A percentile compares a stretch with the other conserved stretches of the same genome.
Evolutionary conservation across 1,140 invertebrate species (phyloP).

Genomic region (Drosophila mauritiana): DNA sequence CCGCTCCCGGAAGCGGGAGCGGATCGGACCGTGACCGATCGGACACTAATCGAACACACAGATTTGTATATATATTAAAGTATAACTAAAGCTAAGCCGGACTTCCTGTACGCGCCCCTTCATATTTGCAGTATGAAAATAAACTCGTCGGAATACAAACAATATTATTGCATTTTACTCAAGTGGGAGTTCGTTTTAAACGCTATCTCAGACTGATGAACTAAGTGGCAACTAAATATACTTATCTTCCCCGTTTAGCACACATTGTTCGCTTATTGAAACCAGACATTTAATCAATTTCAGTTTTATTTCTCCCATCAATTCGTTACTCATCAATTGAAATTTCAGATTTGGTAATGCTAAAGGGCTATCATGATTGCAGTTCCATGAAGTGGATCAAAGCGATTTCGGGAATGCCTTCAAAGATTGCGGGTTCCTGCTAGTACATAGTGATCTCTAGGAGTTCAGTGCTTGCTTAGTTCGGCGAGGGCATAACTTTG

Average conservation of each 20-base stretch:
- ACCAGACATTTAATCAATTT: background rate
- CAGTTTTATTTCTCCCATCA: constrained; percentile 33
- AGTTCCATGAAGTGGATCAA: constrained; percentile 36
- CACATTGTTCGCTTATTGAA: background rate
- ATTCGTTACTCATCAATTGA: constrained; percentile 7
- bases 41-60: constrained; percentile 49
- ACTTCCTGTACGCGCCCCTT: constrained; percentile 44
- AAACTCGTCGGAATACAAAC: constrained; percentile 58
- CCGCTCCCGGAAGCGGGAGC: constrained; percentile 1
- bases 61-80: constrained; percentile 62
- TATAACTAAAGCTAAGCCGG: constrained; percentile 40
- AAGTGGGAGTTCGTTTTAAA: background rate
- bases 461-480: constrained; percentile 32
- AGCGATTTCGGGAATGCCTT: constrained; percentile 54
- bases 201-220: no score
- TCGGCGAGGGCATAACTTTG: constrained; percentile 91
- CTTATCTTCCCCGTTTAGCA: no score
- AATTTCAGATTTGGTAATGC: constrained; percentile 28
- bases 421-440: constrained; percentile 23
- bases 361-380: constrained; percentile 25
- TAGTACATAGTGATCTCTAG: constrained; percentile 19
- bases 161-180: background rate
- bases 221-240: no score
- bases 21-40: constrained; percentile 10
- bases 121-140: constrained; percentile 66